phyloP scores from a whole-genome alignment of 2,888 invertebrate species.

The Macropis europaea region DNA sequence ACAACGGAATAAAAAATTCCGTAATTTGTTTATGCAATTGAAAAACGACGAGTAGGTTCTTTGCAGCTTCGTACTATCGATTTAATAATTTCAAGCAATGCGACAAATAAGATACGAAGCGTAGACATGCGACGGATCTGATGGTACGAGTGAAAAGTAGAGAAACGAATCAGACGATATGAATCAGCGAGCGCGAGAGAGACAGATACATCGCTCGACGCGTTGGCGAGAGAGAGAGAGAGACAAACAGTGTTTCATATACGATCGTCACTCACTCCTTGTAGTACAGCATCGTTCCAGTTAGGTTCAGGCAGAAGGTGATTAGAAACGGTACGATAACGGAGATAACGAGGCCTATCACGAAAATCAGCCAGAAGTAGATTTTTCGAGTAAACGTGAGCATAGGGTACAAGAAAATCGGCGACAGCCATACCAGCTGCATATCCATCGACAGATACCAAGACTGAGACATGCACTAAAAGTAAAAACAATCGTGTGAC shows the following conservation, averaged over 20 bases:
- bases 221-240: background rate
- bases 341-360: constrained; percentile 62
- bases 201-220: too few relatives aligned
- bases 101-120: too few relatives aligned
- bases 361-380: constrained; percentile 61
- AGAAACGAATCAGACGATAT: constrained; percentile 23
- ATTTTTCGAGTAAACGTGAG: constrained; percentile 61
- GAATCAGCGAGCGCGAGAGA: too few relatives aligned
- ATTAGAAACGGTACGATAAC: constrained; percentile 68
- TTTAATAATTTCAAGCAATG: too few relatives aligned
- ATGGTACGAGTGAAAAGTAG: background rate
- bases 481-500: constrained; percentile 47
- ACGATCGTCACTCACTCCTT: constrained; percentile 67
- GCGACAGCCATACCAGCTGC: constrained; percentile 74
- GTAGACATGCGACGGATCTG: background rate
- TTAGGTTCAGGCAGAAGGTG: constrained; percentile 65
- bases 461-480: constrained; percentile 82
- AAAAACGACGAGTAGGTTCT: too few relatives aligned
- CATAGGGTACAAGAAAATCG: constrained; percentile 73
- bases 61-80: too few relatives aligned
- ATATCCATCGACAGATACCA: constrained; percentile 81
- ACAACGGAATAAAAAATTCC: too few relatives aligned
- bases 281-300: constrained; percentile 75
- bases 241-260: background rate
- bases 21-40: background rate